A percentile compares a stretch with the other conserved stretches of the same genome.
These are phyloP conservation scores for Oostethus manadensis DNA, from an alignment of 2,113 vertebrate species.

Conservation along the genomic window DNA sequence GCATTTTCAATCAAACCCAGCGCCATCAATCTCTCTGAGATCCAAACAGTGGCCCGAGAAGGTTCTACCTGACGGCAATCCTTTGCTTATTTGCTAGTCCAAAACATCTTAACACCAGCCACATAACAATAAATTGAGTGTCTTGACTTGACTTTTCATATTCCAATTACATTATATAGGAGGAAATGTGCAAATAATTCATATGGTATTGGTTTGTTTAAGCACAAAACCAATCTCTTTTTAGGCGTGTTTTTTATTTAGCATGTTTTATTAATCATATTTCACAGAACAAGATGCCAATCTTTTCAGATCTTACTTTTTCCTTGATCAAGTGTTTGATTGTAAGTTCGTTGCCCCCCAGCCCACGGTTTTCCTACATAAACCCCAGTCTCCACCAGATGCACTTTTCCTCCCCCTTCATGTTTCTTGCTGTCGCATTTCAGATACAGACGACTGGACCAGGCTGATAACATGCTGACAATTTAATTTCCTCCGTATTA, in stretches of 20 bases:
- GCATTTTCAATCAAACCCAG: conserved; percentile 75
- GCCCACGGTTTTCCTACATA: conserved; percentile 22
- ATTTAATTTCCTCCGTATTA: conserved; percentile 70
- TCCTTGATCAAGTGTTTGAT: conserved; percentile 50
- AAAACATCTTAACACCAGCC: neutral
- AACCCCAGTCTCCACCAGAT: conserved; percentile 54
- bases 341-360: conserved; percentile 55
- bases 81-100: conserved; percentile 35
- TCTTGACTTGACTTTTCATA: too few relatives aligned
- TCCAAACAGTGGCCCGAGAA: conserved; percentile 31
- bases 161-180: too few relatives aligned
- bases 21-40: conserved; percentile 69
- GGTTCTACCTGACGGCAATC: conserved; percentile 41
- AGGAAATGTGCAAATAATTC: too few relatives aligned
- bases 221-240: too few relatives aligned
- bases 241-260: too few relatives aligned
- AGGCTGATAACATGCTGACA: conserved; percentile 63
- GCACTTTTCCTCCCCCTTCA: conserved; percentile 25
- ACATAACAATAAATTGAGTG: too few relatives aligned
- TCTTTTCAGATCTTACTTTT: neutral
- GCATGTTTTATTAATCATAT: too few relatives aligned
- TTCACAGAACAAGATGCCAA: too few relatives aligned
- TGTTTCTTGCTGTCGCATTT: conserved; percentile 49
- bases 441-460: conserved; percentile 64
- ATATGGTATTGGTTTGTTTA: too few relatives aligned